Evolutionary conservation across 2,888 invertebrate genomes (phyloP), one percentile per base, ranked within the genome.

Genomic region (Gasteruption jaculator): DNA sequence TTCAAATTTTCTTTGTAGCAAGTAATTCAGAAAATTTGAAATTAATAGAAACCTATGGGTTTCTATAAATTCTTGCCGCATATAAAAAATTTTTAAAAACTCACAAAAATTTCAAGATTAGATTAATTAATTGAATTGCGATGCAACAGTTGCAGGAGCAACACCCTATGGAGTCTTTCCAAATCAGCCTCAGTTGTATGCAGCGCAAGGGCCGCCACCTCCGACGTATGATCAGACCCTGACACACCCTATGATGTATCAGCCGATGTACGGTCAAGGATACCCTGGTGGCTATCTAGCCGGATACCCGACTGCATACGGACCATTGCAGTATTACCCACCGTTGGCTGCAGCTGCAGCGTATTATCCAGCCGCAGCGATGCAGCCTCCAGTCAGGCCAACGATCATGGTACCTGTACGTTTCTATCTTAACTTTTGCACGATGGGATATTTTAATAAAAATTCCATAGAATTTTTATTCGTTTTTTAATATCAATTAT

Each of bases 331-430:
- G 65, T 85, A 85, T 73, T 85, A 85, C 73, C 84, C 82, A 35
- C 76, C 79, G 24, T 66, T 80, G 52, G 77, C 78, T 46, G 77
- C 78, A 34, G 79, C 83, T 79, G 74, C 84, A 77, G 73, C 83
- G 76, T 54, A 79, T 75, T 65, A 79, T 76, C 60, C 79, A 73
- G 68, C 84, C 75, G 53, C 76, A 77, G 61, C 71, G 30, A 71
- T 71, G 65, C 73, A 73, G 45, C 70, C 70, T 27, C 70, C 69
- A 39, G 68, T 74, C 38, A 76, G 86, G 59, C 85, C 85, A 53
- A 85, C 86, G 40, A 85, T 86, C 61, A 85, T 86, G 83, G 84
- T 86, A 63, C 85, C 85, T 60, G 86, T 85, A 65, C 77, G 80
- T 74, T 49, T 38, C 14, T 47, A 43, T 27, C 38, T 35, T 27